Evolutionary conservation across 2,113 vertebrate genomes (phyloP).

Genomic region (Tichodroma muraria): DNA sequence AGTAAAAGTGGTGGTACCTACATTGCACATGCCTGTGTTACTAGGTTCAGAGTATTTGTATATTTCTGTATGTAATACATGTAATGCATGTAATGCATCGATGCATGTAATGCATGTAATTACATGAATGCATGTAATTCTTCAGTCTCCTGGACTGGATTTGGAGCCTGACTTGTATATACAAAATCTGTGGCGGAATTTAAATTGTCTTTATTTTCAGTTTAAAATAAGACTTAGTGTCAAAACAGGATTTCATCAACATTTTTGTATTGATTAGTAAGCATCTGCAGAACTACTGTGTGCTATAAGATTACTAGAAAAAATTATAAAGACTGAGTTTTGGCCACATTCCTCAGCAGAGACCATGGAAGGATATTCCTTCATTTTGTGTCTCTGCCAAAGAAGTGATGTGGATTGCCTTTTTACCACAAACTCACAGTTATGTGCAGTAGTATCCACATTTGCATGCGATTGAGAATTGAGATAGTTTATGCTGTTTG

Average conservation of each 20-base stretch:
- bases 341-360: background rate
- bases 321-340: background rate
- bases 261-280: background rate
- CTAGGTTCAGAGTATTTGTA: background rate
- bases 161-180: background rate
- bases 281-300: background rate
- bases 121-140: background rate
- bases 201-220: background rate
- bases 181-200: background rate
- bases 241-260: background rate
- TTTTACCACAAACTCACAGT: background rate
- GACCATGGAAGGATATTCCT: background rate
- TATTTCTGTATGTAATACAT: too few relatives aligned
- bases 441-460: accelerated
- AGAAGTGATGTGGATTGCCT: background rate
- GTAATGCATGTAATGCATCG: too few relatives aligned
- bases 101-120: too few relatives aligned
- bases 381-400: background rate
- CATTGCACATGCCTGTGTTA: background rate
- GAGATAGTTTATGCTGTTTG: background rate
- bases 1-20: background rate
- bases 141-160: background rate
- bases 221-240: background rate
- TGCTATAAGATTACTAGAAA: background rate
- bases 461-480: background rate